These are phyloP conservation scores for Volucella bombylans DNA, from an alignment of 2,888 invertebrate genomes.

Conservation along the genomic window DNA sequence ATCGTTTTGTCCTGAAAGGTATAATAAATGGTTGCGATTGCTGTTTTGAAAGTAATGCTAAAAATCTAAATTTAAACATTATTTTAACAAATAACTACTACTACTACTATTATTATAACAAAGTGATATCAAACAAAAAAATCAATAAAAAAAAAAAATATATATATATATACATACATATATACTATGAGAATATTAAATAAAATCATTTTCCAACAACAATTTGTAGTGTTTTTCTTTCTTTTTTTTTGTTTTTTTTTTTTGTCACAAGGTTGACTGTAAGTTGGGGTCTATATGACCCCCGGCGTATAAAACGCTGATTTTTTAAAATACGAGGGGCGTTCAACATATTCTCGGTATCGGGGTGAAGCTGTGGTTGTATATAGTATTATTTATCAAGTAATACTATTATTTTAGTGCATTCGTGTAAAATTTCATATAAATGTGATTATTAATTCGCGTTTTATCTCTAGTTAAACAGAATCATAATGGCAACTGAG, in stretches of 20 bases:
- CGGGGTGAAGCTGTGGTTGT: too few species aligned
- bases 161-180: constrained; percentile 18
- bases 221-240: constrained; percentile 6
- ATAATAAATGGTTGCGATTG: constrained; percentile 54
- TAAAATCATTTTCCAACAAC: constrained; percentile 72
- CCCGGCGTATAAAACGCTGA: too few species aligned
- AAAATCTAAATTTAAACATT: constrained; percentile 46
- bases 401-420: too few species aligned
- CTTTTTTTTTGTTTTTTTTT: not conserved
- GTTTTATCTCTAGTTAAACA: too few species aligned
- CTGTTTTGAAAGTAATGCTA: constrained; percentile 25
- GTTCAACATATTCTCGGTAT: too few species aligned
- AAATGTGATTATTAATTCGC: too few species aligned
- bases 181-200: constrained; percentile 63
- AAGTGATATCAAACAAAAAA: constrained; percentile 73
- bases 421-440: too few species aligned
- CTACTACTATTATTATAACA: constrained; percentile 71
- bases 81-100: constrained; percentile 54
- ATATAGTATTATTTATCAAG: too few species aligned
- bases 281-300: too few species aligned
- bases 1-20: constrained; percentile 44
- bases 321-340: too few species aligned
- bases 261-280: too few species aligned
- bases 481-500: too few species aligned
- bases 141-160: constrained; percentile 30